Evolutionary conservation across 2,113 vertebrate species (phyloP).

Genomic region (Arizona elegans): DNA sequence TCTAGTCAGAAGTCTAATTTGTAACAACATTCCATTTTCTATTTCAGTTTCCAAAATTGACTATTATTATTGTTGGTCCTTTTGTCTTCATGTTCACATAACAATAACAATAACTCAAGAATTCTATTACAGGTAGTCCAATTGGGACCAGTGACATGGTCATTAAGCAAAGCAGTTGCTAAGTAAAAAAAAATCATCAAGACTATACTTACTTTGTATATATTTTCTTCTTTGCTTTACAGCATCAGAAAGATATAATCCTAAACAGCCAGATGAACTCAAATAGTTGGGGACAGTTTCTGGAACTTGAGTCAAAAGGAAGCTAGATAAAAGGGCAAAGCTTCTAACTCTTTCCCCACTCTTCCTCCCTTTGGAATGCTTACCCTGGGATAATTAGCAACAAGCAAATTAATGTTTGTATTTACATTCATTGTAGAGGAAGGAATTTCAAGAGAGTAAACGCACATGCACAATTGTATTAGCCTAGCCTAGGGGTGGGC

Average conservation of each 20-base stretch:
- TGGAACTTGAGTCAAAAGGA: not conserved
- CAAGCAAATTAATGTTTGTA: not conserved
- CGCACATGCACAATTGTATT: not conserved
- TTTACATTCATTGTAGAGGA: not conserved
- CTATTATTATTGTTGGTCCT: not conserved
- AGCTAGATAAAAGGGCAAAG: not conserved
- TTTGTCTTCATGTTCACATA: not conserved
- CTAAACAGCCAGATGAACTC: not conserved
- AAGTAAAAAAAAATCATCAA: not conserved
- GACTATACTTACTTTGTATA: not conserved
- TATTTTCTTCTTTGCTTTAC: not conserved
- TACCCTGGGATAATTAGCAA: not conserved
- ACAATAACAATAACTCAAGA: not conserved
- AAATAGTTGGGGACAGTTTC: not conserved
- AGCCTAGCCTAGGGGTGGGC: not conserved
- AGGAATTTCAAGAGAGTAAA: not conserved
- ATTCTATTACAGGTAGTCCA: not conserved
- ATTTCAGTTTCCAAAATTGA: not conserved
- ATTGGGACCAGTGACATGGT: not conserved
- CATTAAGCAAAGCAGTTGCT: not conserved
- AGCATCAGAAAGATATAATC: not conserved
- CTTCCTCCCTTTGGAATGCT: not conserved
- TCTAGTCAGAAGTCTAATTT: not conserved
- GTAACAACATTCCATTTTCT: not conserved
- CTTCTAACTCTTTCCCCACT: not conserved